Evolutionary conservation across 2,113 vertebrate species (phyloP).

Genomic region (Cephalopholis sonnerati): DNA sequence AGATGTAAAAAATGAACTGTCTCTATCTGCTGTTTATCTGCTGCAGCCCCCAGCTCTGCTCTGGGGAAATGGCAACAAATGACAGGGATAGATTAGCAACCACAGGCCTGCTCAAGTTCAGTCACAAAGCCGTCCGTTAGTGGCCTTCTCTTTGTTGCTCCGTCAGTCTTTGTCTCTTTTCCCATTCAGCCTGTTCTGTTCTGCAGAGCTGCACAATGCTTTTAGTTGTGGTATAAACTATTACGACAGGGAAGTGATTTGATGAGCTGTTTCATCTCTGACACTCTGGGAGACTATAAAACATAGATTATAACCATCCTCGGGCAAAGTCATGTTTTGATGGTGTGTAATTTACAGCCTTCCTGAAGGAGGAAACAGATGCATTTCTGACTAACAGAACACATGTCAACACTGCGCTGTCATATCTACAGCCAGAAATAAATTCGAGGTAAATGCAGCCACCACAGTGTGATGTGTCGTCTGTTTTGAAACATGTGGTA

Average conservation of each 20-base stretch:
- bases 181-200: conserved; percentile 1
- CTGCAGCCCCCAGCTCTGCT: conserved; percentile 69
- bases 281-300: neutral
- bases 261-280: conserved; percentile 2
- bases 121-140: conserved; percentile 69
- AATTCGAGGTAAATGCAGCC: neutral
- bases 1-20: conserved; percentile 31
- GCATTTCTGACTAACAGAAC: neutral
- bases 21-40: conserved; percentile 79
- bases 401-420: neutral
- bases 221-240: neutral
- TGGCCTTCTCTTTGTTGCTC: conserved; percentile 29
- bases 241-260: neutral
- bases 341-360: neutral
- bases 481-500: neutral
- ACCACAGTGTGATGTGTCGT: neutral
- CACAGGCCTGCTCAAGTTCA: conserved; percentile 74
- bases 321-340: neutral
- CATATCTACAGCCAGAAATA: neutral
- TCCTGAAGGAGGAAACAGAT: neutral
- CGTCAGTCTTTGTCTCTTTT: neutral
- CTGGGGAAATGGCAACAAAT: conserved; percentile 85
- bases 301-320: neutral
- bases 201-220: neutral
- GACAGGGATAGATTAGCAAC: conserved; percentile 83